phyloP scores from a whole-genome alignment of 2,113 vertebrate genomes.

The Variabilichromis moorii region DNA sequence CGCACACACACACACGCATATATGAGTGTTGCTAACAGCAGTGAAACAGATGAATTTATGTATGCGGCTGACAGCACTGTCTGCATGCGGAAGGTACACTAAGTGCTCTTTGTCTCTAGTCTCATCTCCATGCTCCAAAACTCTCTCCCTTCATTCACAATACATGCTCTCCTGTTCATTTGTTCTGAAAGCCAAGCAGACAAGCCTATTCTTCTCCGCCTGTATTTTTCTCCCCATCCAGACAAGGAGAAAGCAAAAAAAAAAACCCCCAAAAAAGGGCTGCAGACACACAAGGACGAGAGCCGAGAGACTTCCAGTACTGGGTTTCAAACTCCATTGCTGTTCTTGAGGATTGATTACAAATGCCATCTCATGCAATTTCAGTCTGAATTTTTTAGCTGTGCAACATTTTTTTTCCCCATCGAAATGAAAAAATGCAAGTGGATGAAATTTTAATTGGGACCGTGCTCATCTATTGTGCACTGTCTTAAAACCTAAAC shows the following conservation, averaged over 20 bases:
- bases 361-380: constrained; percentile 32
- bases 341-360: constrained; percentile 26
- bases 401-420: not conserved
- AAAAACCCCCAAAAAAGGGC: not conserved
- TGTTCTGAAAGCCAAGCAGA: constrained; percentile 33
- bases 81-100: constrained; percentile 29
- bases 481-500: constrained; percentile 10
- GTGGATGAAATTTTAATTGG: constrained; percentile 36
- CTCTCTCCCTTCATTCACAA: constrained; percentile 49
- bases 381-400: not conserved
- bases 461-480: constrained; percentile 7
- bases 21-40: not conserved
- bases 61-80: constrained; percentile 7
- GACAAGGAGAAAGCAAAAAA: constrained; percentile 3
- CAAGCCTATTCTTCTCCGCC: constrained; percentile 8
- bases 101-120: constrained; percentile 46
- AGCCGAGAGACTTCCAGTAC: constrained; percentile 5
- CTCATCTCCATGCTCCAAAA: constrained; percentile 37
- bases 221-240: constrained; percentile 29
- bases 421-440: constrained; percentile 7
- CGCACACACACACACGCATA: not conserved
- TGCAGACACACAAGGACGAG: constrained; percentile 12
- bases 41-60: constrained; percentile 21
- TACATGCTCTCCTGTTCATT: constrained; percentile 42
- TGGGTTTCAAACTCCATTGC: constrained; percentile 4